Evolutionary conservation across 2,113 vertebrate genomes (phyloP).

Genomic region (Hemiprocne comata): DNA sequence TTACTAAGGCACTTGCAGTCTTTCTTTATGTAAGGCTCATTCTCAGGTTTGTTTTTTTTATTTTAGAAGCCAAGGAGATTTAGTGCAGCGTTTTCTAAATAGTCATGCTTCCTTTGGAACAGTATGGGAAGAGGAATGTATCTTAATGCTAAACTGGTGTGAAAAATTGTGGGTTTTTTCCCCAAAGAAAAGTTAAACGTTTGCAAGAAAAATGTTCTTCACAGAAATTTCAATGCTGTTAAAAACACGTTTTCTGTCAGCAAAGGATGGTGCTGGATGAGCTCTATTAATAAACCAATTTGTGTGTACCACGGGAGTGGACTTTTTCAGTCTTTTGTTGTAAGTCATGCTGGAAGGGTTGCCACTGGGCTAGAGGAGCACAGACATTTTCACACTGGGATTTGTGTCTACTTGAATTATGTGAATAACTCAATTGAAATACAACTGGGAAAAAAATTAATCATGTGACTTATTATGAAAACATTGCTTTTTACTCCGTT

Average conservation of each 20-base stretch:
- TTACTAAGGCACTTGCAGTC: constrained; percentile 13
- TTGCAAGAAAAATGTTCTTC: constrained; percentile 42
- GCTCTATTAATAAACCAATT: constrained; percentile 39
- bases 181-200: constrained; percentile 34
- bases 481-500: background rate
- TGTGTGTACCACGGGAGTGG: background rate
- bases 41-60: background rate
- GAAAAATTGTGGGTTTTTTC: background rate
- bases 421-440: constrained; percentile 38
- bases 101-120: background rate
- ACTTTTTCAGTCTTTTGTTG: background rate
- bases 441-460: background rate
- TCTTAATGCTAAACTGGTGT: constrained; percentile 14
- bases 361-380: constrained; percentile 9
- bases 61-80: background rate
- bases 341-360: constrained; percentile 48
- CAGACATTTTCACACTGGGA: constrained; percentile 37
- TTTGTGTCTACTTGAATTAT: constrained; percentile 51
- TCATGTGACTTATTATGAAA: constrained; percentile 7
- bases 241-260: constrained; percentile 31
- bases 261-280: constrained; percentile 39
- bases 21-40: background rate
- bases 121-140: constrained; percentile 11
- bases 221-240: background rate
- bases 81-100: constrained; percentile 24